These are phyloP conservation scores for Molanna angustata DNA, from an alignment of 2,888 invertebrate species.

Conservation along the genomic window DNA sequence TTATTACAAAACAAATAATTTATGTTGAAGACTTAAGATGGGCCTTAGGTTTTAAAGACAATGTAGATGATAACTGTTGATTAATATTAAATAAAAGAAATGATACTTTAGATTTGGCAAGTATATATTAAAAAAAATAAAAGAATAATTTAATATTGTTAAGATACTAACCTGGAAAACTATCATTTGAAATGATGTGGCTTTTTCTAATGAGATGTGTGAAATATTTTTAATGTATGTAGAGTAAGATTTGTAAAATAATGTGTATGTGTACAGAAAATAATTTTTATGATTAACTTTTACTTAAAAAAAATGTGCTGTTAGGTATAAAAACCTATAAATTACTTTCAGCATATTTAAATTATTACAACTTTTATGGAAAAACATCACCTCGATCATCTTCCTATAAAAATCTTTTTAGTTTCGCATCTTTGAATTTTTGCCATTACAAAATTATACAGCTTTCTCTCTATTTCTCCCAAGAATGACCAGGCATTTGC, in stretches of 20 bases:
- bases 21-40: conserved; percentile 20
- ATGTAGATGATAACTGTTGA: conserved; percentile 23
- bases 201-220: conserved; percentile 5
- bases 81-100: conserved; percentile 18
- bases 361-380: too few relatives aligned
- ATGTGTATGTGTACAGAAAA: conserved; percentile 4
- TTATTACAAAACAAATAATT: conserved; percentile 12
- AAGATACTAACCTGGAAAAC: background rate
- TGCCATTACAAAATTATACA: too few relatives aligned
- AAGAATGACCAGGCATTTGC: too few relatives aligned
- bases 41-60: conserved; percentile 14
- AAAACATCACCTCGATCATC: too few relatives aligned
- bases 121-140: background rate
- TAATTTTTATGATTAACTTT: conserved; percentile 3
- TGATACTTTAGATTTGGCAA: conserved; percentile 5
- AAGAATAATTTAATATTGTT: background rate
- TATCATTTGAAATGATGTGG: background rate
- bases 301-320: too few relatives aligned
- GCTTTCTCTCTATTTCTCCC: too few relatives aligned
- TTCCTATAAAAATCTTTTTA: too few relatives aligned
- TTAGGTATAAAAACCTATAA: too few relatives aligned
- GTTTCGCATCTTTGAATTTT: too few relatives aligned
- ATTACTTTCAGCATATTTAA: too few relatives aligned
- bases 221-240: conserved; percentile 10
- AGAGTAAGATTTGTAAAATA: conserved; percentile 6